Evolutionary conservation across 1,140 invertebrate species (phyloP).

Genomic region (Drepana arcuata): DNA sequence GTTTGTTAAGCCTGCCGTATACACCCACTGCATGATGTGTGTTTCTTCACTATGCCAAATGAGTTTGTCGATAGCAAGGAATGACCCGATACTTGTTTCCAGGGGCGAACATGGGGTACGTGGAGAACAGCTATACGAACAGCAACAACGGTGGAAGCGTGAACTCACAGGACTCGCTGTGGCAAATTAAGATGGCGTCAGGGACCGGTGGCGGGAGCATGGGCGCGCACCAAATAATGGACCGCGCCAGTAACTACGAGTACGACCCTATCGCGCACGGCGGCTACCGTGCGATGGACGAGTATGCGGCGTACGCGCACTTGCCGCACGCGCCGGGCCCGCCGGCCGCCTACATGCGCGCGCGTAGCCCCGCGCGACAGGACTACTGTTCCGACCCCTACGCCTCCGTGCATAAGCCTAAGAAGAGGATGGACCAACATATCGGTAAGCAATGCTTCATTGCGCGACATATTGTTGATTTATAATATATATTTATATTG

Average conservation of each 20-base stretch:
- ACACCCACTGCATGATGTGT: too few relatives aligned
- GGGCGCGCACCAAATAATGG: slow-evolving; percentile 70
- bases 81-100: slow-evolving; percentile 22
- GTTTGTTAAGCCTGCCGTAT: too few relatives aligned
- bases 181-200: slow-evolving; percentile 92
- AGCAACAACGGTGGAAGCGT: slow-evolving; percentile 94
- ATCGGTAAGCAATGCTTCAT: slow-evolving; percentile 85
- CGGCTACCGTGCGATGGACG: slow-evolving; percentile 83
- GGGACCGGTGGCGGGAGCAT: slow-evolving; percentile 74
- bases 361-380: slow-evolving; percentile 85
- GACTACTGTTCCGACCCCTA: slow-evolving; percentile 90
- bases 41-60: too few relatives aligned
- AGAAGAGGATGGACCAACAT: slow-evolving; percentile 85
- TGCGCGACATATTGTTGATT: too few relatives aligned
- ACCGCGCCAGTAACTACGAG: slow-evolving; percentile 77
- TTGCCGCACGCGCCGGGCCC: slow-evolving; percentile 77
- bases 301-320: slow-evolving; percentile 88
- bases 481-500: too few relatives aligned
- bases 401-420: slow-evolving; percentile 88
- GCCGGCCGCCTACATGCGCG: slow-evolving; percentile 78
- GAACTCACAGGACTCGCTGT: slow-evolving; percentile 94
- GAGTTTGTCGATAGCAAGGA: too few relatives aligned
- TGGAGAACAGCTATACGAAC: slow-evolving; percentile 93
- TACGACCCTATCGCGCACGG: slow-evolving; percentile 86
- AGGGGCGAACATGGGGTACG: slow-evolving; percentile 88